Conservation (phyloP, 2,888 invertebrate genomes). For the Agrilus biguttatus region DNA sequence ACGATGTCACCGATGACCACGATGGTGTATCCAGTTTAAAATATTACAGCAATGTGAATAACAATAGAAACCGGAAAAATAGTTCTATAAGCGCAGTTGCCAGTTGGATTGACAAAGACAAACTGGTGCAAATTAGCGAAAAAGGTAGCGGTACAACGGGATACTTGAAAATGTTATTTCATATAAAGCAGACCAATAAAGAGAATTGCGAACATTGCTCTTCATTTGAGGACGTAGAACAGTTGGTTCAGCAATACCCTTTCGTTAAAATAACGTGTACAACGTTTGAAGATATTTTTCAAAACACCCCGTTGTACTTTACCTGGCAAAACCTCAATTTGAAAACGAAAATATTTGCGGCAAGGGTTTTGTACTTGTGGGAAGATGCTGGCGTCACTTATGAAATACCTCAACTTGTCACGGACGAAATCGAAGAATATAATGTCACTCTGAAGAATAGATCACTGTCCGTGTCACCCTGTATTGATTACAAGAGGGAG, state of each 20-base stretch:
- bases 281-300: conserved; percentile 32
- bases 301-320: conserved; percentile 33
- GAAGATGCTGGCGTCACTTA: conserved; percentile 37
- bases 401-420: conserved; percentile 12
- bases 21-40: conserved; percentile 3
- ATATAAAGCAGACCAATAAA: not conserved
- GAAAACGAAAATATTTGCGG: conserved; percentile 34
- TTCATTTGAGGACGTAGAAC: conserved; percentile 9
- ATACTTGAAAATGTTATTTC: too few relatives aligned
- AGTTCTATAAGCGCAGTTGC: too few relatives aligned
- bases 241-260: conserved; percentile 26
- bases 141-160: too few relatives aligned
- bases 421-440: not conserved
- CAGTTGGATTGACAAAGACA: too few relatives aligned
- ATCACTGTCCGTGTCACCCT: too few relatives aligned
- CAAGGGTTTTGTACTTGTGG: conserved; percentile 39
- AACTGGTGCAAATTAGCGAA: too few relatives aligned
- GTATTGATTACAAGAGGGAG: not conserved
- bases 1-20: conserved; percentile 3
- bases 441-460: not conserved
- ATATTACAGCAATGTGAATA: too few relatives aligned
- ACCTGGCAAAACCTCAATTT: conserved; percentile 36
- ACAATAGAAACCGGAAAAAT: too few relatives aligned
- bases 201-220: not conserved
- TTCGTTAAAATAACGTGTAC: conserved; percentile 33